phyloP scores from a whole-genome alignment of 2,797 vertebrate genomes.

The Eutrigla gurnardus region DNA sequence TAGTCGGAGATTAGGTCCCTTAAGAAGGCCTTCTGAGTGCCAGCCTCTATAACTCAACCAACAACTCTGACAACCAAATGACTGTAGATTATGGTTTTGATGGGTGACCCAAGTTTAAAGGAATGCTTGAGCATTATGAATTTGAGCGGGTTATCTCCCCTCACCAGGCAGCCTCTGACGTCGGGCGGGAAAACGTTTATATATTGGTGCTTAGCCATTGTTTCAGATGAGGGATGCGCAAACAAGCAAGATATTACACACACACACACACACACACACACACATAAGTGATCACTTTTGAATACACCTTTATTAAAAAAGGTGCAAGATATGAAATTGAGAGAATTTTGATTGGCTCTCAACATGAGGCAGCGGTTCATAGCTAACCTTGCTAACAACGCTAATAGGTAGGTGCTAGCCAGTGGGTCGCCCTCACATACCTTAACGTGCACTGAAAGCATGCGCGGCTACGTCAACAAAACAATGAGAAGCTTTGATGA shows the following conservation, averaged over 20 bases:
- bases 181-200: slow-evolving; percentile 62
- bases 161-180: slow-evolving; percentile 58
- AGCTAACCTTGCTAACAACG: too few relatives aligned
- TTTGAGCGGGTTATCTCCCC: slow-evolving; percentile 74
- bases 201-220: slow-evolving; percentile 67
- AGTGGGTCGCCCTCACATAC: too few relatives aligned
- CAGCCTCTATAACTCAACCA: slow-evolving; percentile 69
- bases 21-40: slow-evolving; percentile 63
- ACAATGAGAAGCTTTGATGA: too few relatives aligned
- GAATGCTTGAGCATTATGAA: slow-evolving; percentile 66
- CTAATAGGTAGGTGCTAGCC: too few relatives aligned
- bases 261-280: slow-evolving; percentile 18
- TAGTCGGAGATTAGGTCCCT: slow-evolving; percentile 68
- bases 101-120: slow-evolving; percentile 73
- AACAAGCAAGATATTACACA: slow-evolving; percentile 40
- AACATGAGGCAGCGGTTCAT: too few relatives aligned
- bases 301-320: neutral
- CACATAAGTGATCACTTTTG: neutral
- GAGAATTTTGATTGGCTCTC: too few relatives aligned
- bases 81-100: slow-evolving; percentile 74
- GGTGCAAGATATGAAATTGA: too few relatives aligned
- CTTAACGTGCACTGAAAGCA: too few relatives aligned
- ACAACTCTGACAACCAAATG: slow-evolving; percentile 71
- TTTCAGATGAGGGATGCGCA: slow-evolving; percentile 66
- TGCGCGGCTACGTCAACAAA: too few relatives aligned